A percentile compares a stretch with the other conserved stretches of the same genome.
Evolutionary conservation across 2,797 vertebrate species (phyloP).

Genomic region (Trachops cirrhosus): DNA sequence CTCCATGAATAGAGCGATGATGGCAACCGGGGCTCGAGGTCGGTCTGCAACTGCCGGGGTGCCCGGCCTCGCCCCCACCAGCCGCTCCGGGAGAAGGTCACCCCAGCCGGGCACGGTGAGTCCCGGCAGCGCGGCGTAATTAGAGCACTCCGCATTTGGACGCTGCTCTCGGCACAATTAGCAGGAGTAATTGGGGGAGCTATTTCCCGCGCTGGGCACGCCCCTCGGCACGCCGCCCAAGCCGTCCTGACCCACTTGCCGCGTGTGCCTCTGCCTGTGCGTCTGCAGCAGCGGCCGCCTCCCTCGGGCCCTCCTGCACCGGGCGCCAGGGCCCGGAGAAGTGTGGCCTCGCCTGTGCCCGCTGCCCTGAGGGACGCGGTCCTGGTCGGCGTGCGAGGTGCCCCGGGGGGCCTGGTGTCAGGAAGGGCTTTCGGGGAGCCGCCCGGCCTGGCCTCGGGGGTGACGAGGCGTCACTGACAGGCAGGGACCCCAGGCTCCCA

Average conservation of each 20-base stretch:
- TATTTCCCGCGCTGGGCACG: background rate
- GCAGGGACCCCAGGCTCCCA: background rate
- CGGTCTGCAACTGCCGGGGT: slow-evolving; percentile 5
- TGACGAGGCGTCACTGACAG: background rate
- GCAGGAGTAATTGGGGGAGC: slow-evolving; percentile 18
- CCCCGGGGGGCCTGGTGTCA: accelerated
- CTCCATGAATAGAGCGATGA: slow-evolving; percentile 79
- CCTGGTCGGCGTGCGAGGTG: too few relatives aligned
- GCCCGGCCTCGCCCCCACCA: slow-evolving; percentile 9
- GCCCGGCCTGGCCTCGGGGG: accelerated
- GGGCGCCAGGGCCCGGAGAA: background rate
- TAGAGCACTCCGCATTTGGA: background rate
- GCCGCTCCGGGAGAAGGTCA: slow-evolving; percentile 25
- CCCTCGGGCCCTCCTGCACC: background rate
- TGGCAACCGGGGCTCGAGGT: slow-evolving; percentile 64
- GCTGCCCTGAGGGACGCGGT: background rate
- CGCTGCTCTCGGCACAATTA: background rate
- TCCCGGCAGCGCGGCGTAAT: background rate
- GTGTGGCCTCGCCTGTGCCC: accelerated
- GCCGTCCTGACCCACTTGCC: background rate
- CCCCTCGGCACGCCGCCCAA: background rate
- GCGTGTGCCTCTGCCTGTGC: background rate
- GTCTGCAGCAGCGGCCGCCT: background rate
- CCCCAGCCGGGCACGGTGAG: slow-evolving; percentile 15
- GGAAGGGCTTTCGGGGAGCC: too few relatives aligned